Evolutionary conservation across 2,888 invertebrate species (phyloP).

Genomic region (Scrobipalpa costella): DNA sequence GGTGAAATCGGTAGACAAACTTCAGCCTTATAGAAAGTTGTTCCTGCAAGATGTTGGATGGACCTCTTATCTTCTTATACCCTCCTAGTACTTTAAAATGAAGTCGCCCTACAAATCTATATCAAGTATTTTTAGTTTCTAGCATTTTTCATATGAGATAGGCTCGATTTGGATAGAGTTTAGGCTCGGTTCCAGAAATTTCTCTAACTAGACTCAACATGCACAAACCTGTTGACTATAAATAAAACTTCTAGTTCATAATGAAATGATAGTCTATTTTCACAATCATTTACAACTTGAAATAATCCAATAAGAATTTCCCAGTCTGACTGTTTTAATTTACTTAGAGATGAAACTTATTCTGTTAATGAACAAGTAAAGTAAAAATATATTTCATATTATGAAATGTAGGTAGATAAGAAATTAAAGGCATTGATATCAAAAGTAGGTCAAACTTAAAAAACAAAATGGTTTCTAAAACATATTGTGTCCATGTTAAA

Average conservation of each 20-base stretch:
- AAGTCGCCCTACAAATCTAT: not conserved
- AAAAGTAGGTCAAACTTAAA: not conserved
- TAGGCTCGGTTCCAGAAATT: not conserved
- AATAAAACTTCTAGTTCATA: not conserved
- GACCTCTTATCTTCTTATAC: not conserved
- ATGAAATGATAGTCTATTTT: no score
- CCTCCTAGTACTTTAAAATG: not conserved
- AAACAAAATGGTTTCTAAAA: no score
- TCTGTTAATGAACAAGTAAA: no score
- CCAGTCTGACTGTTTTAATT: no score
- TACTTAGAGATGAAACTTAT: no score
- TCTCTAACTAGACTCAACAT: not conserved
- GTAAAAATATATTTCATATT: no score
- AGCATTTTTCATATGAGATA: not conserved
- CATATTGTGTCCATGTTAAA: no score
- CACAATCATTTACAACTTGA: no score
- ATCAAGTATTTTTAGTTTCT: not conserved
- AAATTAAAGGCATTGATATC: not conserved
- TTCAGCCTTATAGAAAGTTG: slow-evolving; percentile 30
- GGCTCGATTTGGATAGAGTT: not conserved
- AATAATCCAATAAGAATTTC: no score
- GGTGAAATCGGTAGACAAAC: slow-evolving; percentile 35
- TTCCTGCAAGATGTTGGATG: not conserved
- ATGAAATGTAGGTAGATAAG: not conserved
- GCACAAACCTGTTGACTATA: not conserved